Evolutionary conservation across 1,140 invertebrate genomes (phyloP).

Genomic region (Phortica variegata): DNA sequence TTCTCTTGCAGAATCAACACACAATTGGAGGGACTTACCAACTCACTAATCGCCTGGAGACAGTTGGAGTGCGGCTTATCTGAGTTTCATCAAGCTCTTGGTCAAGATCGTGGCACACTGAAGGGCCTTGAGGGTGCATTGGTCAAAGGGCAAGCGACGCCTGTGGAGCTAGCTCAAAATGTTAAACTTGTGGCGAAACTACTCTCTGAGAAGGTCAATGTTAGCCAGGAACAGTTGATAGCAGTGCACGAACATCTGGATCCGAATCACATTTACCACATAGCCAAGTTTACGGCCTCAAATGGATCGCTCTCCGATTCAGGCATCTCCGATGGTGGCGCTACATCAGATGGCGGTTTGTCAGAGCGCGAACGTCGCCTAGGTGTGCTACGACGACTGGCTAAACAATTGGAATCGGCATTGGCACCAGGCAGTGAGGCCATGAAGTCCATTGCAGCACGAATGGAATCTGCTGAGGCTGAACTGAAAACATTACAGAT

Average conservation of each 20-base stretch:
- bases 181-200: constrained; percentile 69
- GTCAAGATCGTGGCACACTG: constrained; percentile 66
- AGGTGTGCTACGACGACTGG: constrained; percentile 66
- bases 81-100: constrained; percentile 65
- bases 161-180: constrained; percentile 64
- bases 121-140: constrained; percentile 64
- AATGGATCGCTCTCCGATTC: constrained; percentile 72
- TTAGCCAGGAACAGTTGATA: constrained; percentile 56
- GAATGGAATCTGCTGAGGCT: constrained; percentile 75
- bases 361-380: constrained; percentile 72
- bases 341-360: constrained; percentile 68
- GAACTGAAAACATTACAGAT: constrained; percentile 76
- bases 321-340: constrained; percentile 73
- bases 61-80: constrained; percentile 65
- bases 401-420: constrained; percentile 67
- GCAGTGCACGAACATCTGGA: constrained; percentile 48
- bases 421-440: constrained; percentile 68
- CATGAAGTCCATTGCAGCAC: constrained; percentile 65
- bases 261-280: constrained; percentile 49
- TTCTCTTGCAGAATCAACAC: constrained; percentile 36
- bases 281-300: constrained; percentile 54
- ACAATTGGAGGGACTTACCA: constrained; percentile 47
- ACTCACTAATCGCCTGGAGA: constrained; percentile 63
- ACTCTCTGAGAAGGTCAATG: constrained; percentile 66
- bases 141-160: constrained; percentile 63